Evolutionary conservation across 2,113 vertebrate species (phyloP), one percentile per base, ranked within the genome.

Genomic region (Protobothrops flavoviridis): DNA sequence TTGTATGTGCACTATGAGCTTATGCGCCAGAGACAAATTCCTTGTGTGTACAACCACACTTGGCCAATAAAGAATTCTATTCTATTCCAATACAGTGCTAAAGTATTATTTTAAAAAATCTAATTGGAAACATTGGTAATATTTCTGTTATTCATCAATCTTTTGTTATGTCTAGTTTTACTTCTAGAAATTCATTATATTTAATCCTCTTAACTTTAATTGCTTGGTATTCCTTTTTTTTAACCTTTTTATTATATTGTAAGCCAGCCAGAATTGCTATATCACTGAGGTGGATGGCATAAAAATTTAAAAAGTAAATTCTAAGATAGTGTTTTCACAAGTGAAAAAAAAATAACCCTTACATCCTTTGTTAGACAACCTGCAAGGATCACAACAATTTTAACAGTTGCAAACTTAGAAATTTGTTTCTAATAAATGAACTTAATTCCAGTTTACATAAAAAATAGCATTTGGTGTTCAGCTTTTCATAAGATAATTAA

Each of bases 251-350:
- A 11, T 61, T 26, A 29, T 61, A 61, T 24, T 26, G 59, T 61
- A 61, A 61, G 59, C 59, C 26, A 24, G 24, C 26, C 59, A 61
- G 24, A 61, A 61, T 26, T 61, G 26, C 9, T 61, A 26, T 61
- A 61, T 61, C 59, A 29, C 8, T 61, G 59, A 61, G 10, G 11
- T 61, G 59, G 9, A 12, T 61, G 24, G 24, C 59, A 61, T 26
- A 61, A 26, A 26, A 93, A 89, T 53, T 85, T 93, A 89, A 61
- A 91, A 93, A 89, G 89, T 91, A 91, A 89, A 85, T 93, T 91
- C 53, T 21, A 57, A 26, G 64, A 57, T 52, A 52, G n/a, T n/a
- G 59, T 91, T 53, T 89, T 89, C 45, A 85, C 9, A 59, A 17
- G 5, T 52, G 64, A 52, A n/a, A 89, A 23, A 61, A 39, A 39